phyloP scores from a whole-genome alignment of 2,888 invertebrate genomes.

The Hyposoter didymator region DNA sequence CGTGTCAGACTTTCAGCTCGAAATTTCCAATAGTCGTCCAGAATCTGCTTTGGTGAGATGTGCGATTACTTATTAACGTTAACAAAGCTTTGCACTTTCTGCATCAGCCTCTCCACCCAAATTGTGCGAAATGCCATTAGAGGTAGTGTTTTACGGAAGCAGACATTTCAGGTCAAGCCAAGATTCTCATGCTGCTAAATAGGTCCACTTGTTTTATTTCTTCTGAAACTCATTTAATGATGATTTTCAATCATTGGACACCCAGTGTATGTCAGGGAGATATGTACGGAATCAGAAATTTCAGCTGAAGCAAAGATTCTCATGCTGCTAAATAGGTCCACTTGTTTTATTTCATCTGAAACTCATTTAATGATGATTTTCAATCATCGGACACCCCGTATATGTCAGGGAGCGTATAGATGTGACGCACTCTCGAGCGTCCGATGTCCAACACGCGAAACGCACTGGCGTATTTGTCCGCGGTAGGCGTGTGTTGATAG shows the following conservation, averaged over 20 bases:
- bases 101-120: no score
- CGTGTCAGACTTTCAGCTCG: not conserved
- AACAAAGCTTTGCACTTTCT: not conserved
- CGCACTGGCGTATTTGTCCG: slow-evolving; percentile 68
- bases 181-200: not conserved
- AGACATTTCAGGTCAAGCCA: not conserved
- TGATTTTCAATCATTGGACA: not conserved
- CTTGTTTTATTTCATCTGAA: no score
- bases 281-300: no score
- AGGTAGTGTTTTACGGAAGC: not conserved
- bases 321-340: no score
- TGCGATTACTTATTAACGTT: not conserved
- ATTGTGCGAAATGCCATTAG: not conserved
- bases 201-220: no score
- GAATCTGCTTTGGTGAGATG: not conserved
- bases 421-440: slow-evolving; percentile 46
- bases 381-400: not conserved
- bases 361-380: not conserved
- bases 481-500: slow-evolving; percentile 82
- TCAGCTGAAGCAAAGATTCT: no score
- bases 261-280: slow-evolving; percentile 37
- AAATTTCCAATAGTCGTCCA: not conserved
- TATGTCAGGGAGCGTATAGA: slow-evolving; percentile 43
- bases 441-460: slow-evolving; percentile 65
- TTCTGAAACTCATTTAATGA: not conserved